Evolutionary conservation across 2,797 vertebrate species (phyloP).

Genomic region (Esox masquinongy): DNA sequence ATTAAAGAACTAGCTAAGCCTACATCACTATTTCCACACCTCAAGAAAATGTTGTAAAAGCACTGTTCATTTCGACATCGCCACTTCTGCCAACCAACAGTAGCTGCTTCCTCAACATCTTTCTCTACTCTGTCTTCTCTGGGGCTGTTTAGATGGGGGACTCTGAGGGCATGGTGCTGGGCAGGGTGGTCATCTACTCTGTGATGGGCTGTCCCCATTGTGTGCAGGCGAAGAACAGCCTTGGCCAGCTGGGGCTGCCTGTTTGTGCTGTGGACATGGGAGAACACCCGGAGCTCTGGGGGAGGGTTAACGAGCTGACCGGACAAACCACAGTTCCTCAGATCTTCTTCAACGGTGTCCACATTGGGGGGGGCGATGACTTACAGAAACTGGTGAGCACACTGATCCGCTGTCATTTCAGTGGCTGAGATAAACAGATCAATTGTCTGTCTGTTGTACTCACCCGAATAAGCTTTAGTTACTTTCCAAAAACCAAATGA

Average conservation of each 20-base stretch:
- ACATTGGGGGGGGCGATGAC: conserved; percentile 35
- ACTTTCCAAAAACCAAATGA: neutral
- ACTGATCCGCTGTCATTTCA: conserved; percentile 5
- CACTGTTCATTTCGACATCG: neutral
- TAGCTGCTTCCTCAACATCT: too few species aligned
- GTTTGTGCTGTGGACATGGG: conserved; percentile 21
- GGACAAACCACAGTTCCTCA: conserved; percentile 37
- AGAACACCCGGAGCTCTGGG: conserved; percentile 20
- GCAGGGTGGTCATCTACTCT: conserved; percentile 36
- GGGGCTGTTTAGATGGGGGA: conserved; percentile 25
- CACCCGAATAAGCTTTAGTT: neutral
- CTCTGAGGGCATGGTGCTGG: neutral
- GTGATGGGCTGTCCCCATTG: conserved; percentile 36
- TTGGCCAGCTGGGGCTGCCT: conserved; percentile 5
- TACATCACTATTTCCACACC: neutral
- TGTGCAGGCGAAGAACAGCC: conserved; percentile 20
- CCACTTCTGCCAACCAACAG: neutral
- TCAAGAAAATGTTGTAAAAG: neutral
- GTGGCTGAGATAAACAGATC: neutral
- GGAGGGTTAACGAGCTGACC: conserved; percentile 24
- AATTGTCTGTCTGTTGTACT: neutral
- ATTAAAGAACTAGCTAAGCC: too few species aligned
- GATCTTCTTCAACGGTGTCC: conserved; percentile 45
- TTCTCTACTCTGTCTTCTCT: neutral
- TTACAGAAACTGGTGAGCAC: conserved; percentile 31